Evolutionary conservation across 2,888 invertebrate genomes (phyloP).

Genomic region (Hemistola chrysoprasaria): DNA sequence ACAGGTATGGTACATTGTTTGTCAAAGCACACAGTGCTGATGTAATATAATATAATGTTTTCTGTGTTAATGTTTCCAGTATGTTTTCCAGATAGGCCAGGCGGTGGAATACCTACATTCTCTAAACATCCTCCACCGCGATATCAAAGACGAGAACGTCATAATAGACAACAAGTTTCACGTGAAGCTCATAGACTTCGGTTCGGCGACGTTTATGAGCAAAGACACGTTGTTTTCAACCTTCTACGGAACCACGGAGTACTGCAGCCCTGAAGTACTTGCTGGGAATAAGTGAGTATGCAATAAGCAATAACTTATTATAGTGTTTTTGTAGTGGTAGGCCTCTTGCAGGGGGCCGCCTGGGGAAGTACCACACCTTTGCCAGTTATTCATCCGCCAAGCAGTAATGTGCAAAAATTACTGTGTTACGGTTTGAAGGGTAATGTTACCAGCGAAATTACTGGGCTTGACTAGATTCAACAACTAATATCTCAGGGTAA

Average conservation of each 20-base stretch:
- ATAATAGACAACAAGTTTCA: constrained; percentile 87
- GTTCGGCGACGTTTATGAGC: constrained; percentile 86
- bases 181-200: constrained; percentile 89
- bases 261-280: constrained; percentile 89
- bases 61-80: neutral
- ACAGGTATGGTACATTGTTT: constrained; percentile 73
- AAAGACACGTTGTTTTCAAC: constrained; percentile 85
- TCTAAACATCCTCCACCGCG: constrained; percentile 86
- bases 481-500: too few relatives aligned
- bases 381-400: too few relatives aligned
- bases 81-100: constrained; percentile 81
- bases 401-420: too few relatives aligned
- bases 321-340: too few relatives aligned
- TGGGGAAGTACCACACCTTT: too few relatives aligned
- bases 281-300: constrained; percentile 84
- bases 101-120: constrained; percentile 87
- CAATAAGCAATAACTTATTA: neutral
- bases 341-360: too few relatives aligned
- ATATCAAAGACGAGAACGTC: constrained; percentile 90
- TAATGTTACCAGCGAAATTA: too few relatives aligned
- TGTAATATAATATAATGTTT: too few relatives aligned
- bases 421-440: too few relatives aligned
- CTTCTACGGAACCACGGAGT: constrained; percentile 89
- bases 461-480: too few relatives aligned
- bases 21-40: too few relatives aligned